Evolutionary conservation across 1,140 invertebrate genomes (phyloP).

Genomic region (Brachionus angularis): DNA sequence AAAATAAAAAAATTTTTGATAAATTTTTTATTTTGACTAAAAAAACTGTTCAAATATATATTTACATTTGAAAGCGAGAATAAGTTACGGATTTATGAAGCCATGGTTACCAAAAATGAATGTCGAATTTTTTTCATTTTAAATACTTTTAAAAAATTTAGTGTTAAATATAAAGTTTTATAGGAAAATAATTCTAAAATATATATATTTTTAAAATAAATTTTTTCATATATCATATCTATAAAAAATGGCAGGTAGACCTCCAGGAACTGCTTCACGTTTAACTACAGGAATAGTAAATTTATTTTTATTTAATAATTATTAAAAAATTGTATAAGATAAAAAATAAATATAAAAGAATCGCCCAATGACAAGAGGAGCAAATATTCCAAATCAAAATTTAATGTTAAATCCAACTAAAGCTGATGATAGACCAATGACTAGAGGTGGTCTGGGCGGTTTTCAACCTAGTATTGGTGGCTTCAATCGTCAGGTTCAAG

Average conservation of each 20-base stretch:
- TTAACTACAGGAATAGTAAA: slow-evolving; percentile 32
- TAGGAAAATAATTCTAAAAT: too few relatives aligned
- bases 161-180: too few relatives aligned
- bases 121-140: too few relatives aligned
- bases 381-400: slow-evolving; percentile 33
- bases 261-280: slow-evolving; percentile 43
- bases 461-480: slow-evolving; percentile 9
- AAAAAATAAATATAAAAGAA: neutral
- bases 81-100: too few relatives aligned
- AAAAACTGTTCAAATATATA: too few relatives aligned
- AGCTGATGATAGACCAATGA: slow-evolving; percentile 41
- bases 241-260: slow-evolving; percentile 40
- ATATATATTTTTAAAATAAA: too few relatives aligned
- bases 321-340: neutral
- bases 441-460: slow-evolving; percentile 38
- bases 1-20: too few relatives aligned
- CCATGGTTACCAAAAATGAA: too few relatives aligned
- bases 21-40: too few relatives aligned
- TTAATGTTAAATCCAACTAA: slow-evolving; percentile 3
- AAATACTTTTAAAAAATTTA: too few relatives aligned
- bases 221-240: too few relatives aligned
- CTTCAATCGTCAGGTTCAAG: slow-evolving; percentile 39
- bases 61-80: too few relatives aligned
- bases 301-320: neutral
- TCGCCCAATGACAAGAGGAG: slow-evolving; percentile 7